Evolutionary conservation across 2,888 invertebrate genomes (phyloP).

Genomic region (Aphidius colemani): DNA sequence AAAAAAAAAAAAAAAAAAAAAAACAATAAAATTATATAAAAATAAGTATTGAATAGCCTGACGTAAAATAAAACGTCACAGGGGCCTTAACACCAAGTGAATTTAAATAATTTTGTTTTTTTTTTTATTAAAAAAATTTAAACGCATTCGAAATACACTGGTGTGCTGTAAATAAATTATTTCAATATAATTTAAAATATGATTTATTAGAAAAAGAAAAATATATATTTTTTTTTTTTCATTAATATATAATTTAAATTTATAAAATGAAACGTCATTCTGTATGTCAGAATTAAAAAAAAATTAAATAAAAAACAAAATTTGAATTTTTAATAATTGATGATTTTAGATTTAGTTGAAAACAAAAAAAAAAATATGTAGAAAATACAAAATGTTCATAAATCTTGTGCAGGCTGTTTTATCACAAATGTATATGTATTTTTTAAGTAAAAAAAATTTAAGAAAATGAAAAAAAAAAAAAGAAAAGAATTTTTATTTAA

Average conservation of each 20-base stretch:
- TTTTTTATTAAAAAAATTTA: slow-evolving; percentile 10
- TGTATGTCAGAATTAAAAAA: background rate
- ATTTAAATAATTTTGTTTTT: slow-evolving; percentile 26
- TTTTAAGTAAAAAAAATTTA: slow-evolving; percentile 37
- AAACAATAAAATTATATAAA: slow-evolving; percentile 20
- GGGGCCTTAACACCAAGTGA: slow-evolving; percentile 41
- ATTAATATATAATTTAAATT: background rate
- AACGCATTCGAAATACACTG: slow-evolving; percentile 16
- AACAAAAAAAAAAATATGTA: background rate
- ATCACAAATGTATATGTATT: slow-evolving; percentile 44
- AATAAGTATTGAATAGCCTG: slow-evolving; percentile 32
- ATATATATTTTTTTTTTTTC: background rate
- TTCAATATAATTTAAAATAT: no score
- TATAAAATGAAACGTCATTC: no score
- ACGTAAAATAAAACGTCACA: slow-evolving; percentile 34
- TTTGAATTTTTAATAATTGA: no score
- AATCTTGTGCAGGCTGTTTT: slow-evolving; percentile 45
- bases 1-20: slow-evolving; percentile 9
- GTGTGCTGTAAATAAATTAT: slow-evolving; percentile 38
- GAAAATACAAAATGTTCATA: slow-evolving; percentile 26
- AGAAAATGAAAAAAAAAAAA: slow-evolving; percentile 24
- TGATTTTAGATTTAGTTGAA: no score
- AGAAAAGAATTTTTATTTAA: slow-evolving; percentile 14
- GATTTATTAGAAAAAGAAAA: no score
- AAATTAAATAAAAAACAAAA: no score